A percentile compares a stretch with the other conserved stretches of the same genome.
Conservation (phyloP, 1,140 invertebrate species). For the Maconellicoccus hirsutus region DNA sequence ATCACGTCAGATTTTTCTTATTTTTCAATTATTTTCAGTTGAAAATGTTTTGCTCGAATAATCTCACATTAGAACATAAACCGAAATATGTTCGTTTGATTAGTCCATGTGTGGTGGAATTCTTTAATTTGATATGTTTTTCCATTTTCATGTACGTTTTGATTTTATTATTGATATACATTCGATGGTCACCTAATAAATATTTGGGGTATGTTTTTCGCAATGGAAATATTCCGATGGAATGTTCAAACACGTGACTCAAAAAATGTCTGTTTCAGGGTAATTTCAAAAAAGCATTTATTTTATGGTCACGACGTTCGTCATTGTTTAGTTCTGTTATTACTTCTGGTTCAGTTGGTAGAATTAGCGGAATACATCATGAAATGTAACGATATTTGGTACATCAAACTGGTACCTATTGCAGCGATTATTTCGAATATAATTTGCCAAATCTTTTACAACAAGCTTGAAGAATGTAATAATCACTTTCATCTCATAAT, state of each 20-base stretch:
- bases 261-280: slow-evolving; percentile 5
- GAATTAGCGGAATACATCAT: background rate
- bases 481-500: background rate
- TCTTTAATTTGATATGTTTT: background rate
- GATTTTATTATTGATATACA: background rate
- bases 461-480: background rate
- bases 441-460: background rate
- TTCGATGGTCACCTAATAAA: slow-evolving; percentile 1
- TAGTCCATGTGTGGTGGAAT: background rate
- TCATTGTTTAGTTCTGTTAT: background rate
- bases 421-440: background rate
- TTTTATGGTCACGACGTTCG: background rate
- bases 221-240: background rate
- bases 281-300: background rate
- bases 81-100: background rate
- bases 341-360: background rate
- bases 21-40: background rate
- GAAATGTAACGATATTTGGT: background rate
- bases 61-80: background rate
- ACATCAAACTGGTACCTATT: background rate
- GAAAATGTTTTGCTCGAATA: background rate
- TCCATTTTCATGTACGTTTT: background rate
- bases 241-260: background rate
- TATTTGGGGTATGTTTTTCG: background rate
- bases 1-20: background rate